Percentiles rank a stretch among this genome's conserved stretches.
Conservation (phyloP, 2,113 vertebrate species). For the Rousettus leschenaultii region DNA sequence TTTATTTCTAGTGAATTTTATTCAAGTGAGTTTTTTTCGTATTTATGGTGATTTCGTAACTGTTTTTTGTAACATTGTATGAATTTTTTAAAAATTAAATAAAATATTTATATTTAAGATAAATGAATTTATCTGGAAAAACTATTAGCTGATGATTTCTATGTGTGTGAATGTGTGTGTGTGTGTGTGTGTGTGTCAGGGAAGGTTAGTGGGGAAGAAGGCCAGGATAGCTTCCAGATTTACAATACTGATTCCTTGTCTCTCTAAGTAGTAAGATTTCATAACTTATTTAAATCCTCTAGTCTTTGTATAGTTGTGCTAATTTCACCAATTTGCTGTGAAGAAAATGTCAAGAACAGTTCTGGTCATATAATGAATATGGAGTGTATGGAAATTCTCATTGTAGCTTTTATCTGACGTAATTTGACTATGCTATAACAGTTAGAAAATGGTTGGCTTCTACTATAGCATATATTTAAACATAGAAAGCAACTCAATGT, state of each 20-base stretch:
- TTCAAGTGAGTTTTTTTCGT: neutral
- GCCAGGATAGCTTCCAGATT: neutral
- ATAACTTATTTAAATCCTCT: neutral
- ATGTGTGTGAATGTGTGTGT: neutral
- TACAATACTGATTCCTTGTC: neutral
- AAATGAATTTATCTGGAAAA: neutral
- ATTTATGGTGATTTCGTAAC: neutral
- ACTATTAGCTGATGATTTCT: neutral
- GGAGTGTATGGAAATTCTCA: neutral
- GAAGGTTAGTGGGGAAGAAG: neutral
- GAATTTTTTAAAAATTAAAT: neutral
- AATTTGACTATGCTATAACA: neutral
- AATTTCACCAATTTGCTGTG: neutral
- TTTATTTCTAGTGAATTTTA: neutral
- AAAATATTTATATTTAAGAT: neutral
- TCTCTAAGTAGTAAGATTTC: neutral
- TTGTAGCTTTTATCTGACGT: constrained; percentile 5
- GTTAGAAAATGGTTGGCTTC: constrained; percentile 11
- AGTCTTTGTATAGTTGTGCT: neutral
- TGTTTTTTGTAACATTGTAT: neutral
- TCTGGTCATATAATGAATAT: neutral
- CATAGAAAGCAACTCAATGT: neutral
- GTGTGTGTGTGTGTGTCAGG: neutral
- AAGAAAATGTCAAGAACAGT: neutral
- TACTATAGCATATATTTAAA: neutral